Evolutionary conservation across 2,888 invertebrate genomes (phyloP).

Genomic region (Nemotelus pantherinus): DNA sequence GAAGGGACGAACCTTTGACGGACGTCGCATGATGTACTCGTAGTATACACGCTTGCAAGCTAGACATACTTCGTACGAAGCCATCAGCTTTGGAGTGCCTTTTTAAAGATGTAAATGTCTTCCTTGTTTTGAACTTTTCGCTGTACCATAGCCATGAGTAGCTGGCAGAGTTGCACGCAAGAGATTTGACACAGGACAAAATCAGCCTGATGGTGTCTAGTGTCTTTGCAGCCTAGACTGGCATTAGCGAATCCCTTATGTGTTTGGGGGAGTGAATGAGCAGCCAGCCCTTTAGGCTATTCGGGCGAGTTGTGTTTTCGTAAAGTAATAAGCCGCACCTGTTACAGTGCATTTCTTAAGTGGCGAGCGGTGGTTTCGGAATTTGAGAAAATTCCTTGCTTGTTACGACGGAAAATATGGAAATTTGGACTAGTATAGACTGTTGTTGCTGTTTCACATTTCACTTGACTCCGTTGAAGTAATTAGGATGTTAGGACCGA

Average conservation of each 20-base stretch:
- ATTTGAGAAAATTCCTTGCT: background rate
- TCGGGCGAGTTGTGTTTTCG: slow-evolving; percentile 44
- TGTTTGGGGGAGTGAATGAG: slow-evolving; percentile 19
- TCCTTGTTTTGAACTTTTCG: slow-evolving; percentile 45
- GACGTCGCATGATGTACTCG: slow-evolving; percentile 17
- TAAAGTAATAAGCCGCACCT: slow-evolving; percentile 50
- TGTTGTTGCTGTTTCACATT: background rate
- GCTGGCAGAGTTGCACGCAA: background rate
- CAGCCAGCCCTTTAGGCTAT: slow-evolving; percentile 43
- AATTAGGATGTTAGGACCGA: background rate
- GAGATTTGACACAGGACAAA: slow-evolving; percentile 22
- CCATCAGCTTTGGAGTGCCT: slow-evolving; percentile 25
- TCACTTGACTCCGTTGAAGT: background rate
- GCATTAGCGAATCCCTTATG: background rate
- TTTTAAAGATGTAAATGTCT: slow-evolving; percentile 44
- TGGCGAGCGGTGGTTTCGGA: slow-evolving; percentile 20
- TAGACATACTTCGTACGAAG: slow-evolving; percentile 5
- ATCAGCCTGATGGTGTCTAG: background rate
- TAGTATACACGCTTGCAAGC: background rate
- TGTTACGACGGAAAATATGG: background rate
- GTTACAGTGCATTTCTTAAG: slow-evolving; percentile 43
- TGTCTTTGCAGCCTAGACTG: background rate
- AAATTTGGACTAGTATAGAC: background rate
- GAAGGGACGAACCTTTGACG: slow-evolving; percentile 3
- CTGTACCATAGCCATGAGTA: background rate